Base-by-base conservation (phyloP, 2,797 vertebrate species). In the Smutsia temminckii region DNA sequence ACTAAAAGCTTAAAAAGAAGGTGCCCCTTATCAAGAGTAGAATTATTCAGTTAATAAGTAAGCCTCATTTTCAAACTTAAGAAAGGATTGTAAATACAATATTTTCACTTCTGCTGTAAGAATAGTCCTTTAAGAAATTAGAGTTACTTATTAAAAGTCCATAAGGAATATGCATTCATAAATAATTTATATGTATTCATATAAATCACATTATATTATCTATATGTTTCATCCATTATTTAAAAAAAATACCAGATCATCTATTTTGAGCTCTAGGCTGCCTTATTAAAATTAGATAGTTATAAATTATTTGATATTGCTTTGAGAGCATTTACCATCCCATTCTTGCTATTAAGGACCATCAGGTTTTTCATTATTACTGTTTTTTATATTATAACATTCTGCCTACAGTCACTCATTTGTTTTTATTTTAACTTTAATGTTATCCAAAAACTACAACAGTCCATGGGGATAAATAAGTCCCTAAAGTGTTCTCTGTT, bases 281-380 rank as follows among this genome's bases (percentile, higher is more conserved):
- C 8, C 17, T 96, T 53, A 93, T 95, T 97, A 97, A 86, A 96
- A 95, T 94, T 61, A 98, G 16, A 95, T 92, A 96, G 59, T 94
- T 91, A 96, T 91, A 93, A 96, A 81, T 96, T 95, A 93, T 94
- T 86, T 85, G 79, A 93, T 95, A 94, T 66, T 96, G 64, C 40
- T 91, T 68, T 96, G 49, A 81, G 93, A 97, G 46, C 0, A 71
- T 61, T 97, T 95, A 0, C 20, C 71, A 77, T 96, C 72, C 53
- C 53, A 72, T 64, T 85, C 32, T 93, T 75, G 66, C 1, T 79
- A 34, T 97, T 95, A 95, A 90, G 81, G 57, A 6, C 14, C 72
- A 71, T 74, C 21, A 42, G 81, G 3, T 72, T 94, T 93, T 86
- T 97, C 94, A 86, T 95, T 86, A 84, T 92, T 95, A 64, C 95